Evolutionary conservation across 2,797 vertebrate species (phyloP).

Genomic region (Anguilla pacifica): DNA sequence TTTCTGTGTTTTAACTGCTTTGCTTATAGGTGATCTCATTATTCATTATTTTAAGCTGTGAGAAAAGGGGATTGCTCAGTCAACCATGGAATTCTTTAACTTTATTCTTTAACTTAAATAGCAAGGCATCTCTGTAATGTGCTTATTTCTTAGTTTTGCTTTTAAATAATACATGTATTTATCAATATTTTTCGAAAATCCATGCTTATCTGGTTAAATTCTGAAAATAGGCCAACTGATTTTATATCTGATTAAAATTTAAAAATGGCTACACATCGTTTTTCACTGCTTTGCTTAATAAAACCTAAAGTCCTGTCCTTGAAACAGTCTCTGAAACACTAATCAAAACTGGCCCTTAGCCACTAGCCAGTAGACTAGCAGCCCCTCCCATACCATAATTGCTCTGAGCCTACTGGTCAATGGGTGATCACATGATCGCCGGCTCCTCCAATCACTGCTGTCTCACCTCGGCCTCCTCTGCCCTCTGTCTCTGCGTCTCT

Average conservation of each 20-base stretch:
- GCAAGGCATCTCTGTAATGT: background rate
- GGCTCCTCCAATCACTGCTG: background rate
- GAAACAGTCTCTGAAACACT: background rate
- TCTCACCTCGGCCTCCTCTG: background rate
- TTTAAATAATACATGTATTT: background rate
- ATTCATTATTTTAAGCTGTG: too few relatives aligned
- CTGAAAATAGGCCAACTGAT: background rate
- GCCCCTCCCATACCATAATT: background rate
- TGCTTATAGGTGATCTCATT: too few relatives aligned
- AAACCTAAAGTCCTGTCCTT: background rate
- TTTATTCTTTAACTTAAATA: background rate
- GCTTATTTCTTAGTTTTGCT: background rate
- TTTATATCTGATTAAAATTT: background rate
- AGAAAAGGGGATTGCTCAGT: background rate
- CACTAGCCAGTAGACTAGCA: background rate
- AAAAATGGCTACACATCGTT: background rate
- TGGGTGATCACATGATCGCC: background rate
- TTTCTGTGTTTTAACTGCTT: background rate
- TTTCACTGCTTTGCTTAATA: background rate
- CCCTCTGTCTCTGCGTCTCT: conserved; percentile 1
- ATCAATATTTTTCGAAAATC: background rate
- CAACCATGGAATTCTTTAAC: too few relatives aligned
- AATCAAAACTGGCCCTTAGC: background rate
- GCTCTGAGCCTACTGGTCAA: background rate
- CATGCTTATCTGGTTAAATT: background rate